Conservation (phyloP, 2,797 vertebrate genomes). For the Sciaenops ocellatus region DNA sequence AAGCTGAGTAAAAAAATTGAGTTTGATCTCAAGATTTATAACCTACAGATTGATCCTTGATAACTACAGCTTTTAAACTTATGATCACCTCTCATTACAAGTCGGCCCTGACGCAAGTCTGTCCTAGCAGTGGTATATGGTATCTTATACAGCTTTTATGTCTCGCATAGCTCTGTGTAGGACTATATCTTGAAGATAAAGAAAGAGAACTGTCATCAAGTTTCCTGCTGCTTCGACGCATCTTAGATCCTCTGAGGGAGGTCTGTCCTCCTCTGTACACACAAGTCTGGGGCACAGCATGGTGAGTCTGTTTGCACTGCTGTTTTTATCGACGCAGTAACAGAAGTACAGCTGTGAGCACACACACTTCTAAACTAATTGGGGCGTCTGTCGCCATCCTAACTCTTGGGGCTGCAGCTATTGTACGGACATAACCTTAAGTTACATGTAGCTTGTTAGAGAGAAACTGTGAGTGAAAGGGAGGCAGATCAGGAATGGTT, state of each 20-base stretch:
- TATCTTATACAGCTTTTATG: background rate
- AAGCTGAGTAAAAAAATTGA: slow-evolving; percentile 32
- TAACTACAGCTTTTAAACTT: slow-evolving; percentile 22
- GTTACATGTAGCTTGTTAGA: slow-evolving; percentile 53
- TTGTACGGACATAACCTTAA: slow-evolving; percentile 40
- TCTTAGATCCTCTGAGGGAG: slow-evolving; percentile 44
- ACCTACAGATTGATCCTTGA: slow-evolving; percentile 20
- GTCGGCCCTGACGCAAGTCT: background rate
- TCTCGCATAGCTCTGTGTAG: background rate
- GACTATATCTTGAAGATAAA: slow-evolving; percentile 13
- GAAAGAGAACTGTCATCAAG: slow-evolving; percentile 20
- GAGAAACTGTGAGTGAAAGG: slow-evolving; percentile 30
- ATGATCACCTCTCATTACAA: slow-evolving; percentile 24
- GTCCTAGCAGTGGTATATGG: background rate
- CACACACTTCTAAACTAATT: slow-evolving; percentile 52
- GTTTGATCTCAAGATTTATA: background rate
- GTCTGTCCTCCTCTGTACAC: slow-evolving; percentile 22
- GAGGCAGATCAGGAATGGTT: slow-evolving; percentile 33
- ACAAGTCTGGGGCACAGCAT: slow-evolving; percentile 39
- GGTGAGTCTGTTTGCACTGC: slow-evolving; percentile 41
- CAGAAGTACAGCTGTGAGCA: slow-evolving; percentile 36
- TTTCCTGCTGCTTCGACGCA: slow-evolving; percentile 17
- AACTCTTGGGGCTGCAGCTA: slow-evolving; percentile 33
- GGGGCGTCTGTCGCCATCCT: slow-evolving; percentile 37
- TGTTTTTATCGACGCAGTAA: slow-evolving; percentile 51